These are phyloP conservation scores for Conger conger DNA, from an alignment of 2,113 vertebrate genomes.

Conservation along the genomic window DNA sequence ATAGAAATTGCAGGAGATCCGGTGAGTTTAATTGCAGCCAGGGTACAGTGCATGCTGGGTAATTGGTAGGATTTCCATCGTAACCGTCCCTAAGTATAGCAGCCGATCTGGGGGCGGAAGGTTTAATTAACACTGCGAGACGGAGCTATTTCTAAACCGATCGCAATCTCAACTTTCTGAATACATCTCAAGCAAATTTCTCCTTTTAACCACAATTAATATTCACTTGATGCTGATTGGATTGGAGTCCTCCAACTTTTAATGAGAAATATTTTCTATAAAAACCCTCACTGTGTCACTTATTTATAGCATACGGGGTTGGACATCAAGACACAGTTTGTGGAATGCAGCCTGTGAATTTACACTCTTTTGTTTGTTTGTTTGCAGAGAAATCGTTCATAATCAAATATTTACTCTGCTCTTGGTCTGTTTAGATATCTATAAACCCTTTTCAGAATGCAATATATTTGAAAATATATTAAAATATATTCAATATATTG, in stretches of 20 bases:
- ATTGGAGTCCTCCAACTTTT: constrained; percentile 27
- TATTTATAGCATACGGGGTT: constrained; percentile 13
- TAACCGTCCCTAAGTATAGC: constrained; percentile 34
- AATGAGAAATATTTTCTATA: constrained; percentile 21
- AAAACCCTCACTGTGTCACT: not conserved
- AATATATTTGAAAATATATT: not conserved
- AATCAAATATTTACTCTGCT: not conserved
- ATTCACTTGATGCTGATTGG: constrained; percentile 44
- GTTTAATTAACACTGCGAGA: constrained; percentile 44
- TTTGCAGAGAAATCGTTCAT: not conserved
- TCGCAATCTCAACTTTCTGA: constrained; percentile 48
- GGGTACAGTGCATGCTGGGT: constrained; percentile 14
- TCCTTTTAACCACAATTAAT: constrained; percentile 61
- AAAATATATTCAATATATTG: no score
- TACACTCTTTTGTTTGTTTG: not conserved
- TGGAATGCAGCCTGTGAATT: not conserved
- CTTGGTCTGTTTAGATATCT: not conserved
- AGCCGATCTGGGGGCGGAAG: constrained; percentile 39
- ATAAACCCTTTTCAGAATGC: not conserved
- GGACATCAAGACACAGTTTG: not conserved
- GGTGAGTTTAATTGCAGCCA: constrained; percentile 49
- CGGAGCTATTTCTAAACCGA: constrained; percentile 50
- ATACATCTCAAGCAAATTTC: constrained; percentile 54
- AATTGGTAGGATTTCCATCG: constrained; percentile 30
- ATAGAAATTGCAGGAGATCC: not conserved